A percentile compares a stretch with the other conserved stretches of the same genome.
Evolutionary conservation across 2,797 vertebrate genomes (phyloP).

Genomic region (Acrossocheilus wenchowensis): DNA sequence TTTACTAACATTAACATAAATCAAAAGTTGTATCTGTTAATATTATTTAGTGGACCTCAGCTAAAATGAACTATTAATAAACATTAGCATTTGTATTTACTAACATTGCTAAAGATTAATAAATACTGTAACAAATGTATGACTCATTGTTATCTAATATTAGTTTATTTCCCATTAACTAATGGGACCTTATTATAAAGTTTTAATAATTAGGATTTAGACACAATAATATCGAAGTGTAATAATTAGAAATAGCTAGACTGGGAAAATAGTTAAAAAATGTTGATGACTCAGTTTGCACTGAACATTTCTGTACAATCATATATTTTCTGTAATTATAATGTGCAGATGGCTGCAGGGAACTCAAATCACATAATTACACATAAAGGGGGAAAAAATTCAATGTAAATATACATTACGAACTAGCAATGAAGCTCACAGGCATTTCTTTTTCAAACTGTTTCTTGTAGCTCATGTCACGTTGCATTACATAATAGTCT

Average conservation of each 20-base stretch:
- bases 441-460: constrained; percentile 18
- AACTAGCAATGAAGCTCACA: not conserved
- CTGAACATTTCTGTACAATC: not conserved
- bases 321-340: not conserved
- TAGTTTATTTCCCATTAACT: not conserved
- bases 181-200: not conserved
- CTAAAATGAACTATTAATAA: not conserved
- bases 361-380: not conserved
- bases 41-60: not conserved
- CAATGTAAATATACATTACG: not conserved
- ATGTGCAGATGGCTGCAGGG: not conserved
- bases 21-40: not conserved
- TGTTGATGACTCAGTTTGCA: not conserved
- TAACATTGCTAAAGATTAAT: not conserved
- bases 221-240: not conserved
- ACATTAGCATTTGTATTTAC: not conserved
- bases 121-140: not conserved
- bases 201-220: not conserved
- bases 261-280: not conserved
- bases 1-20: not conserved
- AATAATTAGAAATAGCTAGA: not conserved
- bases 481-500: constrained; percentile 6
- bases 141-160: not conserved
- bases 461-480: constrained; percentile 6
- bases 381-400: not conserved